Evolutionary conservation across 2,888 invertebrate genomes (phyloP).

Genomic region (Microctonus brassicae): DNA sequence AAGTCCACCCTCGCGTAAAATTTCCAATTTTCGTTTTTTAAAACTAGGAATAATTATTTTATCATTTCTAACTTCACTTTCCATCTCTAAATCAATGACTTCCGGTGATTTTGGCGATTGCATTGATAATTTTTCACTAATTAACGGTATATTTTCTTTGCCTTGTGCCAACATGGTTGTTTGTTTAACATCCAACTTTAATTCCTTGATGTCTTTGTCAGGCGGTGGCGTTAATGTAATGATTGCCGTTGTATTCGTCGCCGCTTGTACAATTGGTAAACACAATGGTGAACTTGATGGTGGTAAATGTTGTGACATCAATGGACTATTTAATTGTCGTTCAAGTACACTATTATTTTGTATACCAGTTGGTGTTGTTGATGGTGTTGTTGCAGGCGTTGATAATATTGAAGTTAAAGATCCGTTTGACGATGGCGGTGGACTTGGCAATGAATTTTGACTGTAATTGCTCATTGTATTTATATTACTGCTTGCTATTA

Average conservation of each 20-base stretch:
- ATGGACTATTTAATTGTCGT: slow-evolving; percentile 62
- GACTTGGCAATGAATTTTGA: slow-evolving; percentile 62
- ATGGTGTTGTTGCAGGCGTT: slow-evolving; percentile 61
- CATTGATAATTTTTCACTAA: slow-evolving; percentile 62
- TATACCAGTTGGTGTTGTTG: slow-evolving; percentile 59
- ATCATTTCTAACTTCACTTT: slow-evolving; percentile 61
- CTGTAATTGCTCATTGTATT: slow-evolving; percentile 46
- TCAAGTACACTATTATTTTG: slow-evolving; percentile 60
- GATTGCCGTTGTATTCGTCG: slow-evolving; percentile 64
- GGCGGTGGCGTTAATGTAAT: slow-evolving; percentile 64
- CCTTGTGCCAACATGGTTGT: slow-evolving; percentile 70
- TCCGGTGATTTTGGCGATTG: slow-evolving; percentile 71
- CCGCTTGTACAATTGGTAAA: slow-evolving; percentile 53
- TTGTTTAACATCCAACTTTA: slow-evolving; percentile 49
- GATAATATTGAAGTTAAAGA: slow-evolving; percentile 52
- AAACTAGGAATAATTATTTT: slow-evolving; percentile 70
- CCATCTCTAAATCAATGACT: slow-evolving; percentile 75
- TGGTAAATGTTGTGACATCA: slow-evolving; percentile 56
- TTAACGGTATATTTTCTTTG: slow-evolving; percentile 73
- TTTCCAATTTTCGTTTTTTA: slow-evolving; percentile 81
- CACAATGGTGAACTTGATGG: slow-evolving; percentile 58
- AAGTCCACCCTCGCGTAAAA: slow-evolving; percentile 80
- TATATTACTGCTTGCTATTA: slow-evolving; percentile 58
- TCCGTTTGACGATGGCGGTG: slow-evolving; percentile 62
- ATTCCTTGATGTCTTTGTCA: background rate